phyloP scores from a whole-genome alignment of 2,797 vertebrate species.

The Chloroceryle inda region DNA sequence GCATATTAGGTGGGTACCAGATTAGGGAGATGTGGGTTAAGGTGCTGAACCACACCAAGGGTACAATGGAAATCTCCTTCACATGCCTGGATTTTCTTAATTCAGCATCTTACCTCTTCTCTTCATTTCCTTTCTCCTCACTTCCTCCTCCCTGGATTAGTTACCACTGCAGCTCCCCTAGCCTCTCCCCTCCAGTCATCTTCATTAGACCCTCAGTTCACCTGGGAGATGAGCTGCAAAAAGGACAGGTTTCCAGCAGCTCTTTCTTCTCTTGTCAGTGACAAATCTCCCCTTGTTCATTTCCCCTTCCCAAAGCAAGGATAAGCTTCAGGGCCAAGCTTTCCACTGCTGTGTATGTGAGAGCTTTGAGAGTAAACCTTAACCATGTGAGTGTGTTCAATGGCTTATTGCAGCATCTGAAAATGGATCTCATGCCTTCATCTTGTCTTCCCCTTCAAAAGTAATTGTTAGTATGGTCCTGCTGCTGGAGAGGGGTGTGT shows the following conservation, averaged over 20 bases:
- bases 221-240: neutral
- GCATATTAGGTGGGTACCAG: neutral
- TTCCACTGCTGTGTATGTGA: neutral
- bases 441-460: neutral
- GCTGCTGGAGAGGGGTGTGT: neutral
- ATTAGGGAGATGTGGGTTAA: fast-evolving
- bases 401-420: neutral
- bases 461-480: neutral
- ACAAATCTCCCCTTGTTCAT: neutral
- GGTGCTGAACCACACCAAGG: neutral
- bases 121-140: neutral
- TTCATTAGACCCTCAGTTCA: neutral
- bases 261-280: neutral
- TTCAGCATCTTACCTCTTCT: neutral
- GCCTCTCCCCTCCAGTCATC: neutral
- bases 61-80: neutral
- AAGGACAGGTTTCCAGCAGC: neutral
- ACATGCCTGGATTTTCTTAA: neutral
- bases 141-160: neutral
- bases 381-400: neutral
- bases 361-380: neutral
- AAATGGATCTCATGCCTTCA: neutral
- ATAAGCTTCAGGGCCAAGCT: neutral
- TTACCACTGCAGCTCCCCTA: neutral
- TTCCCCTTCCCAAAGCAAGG: neutral